Evolutionary conservation across 1,140 invertebrate genomes (phyloP), one percentile per base, ranked within the genome.

Genomic region (Halictus rubicundus): DNA sequence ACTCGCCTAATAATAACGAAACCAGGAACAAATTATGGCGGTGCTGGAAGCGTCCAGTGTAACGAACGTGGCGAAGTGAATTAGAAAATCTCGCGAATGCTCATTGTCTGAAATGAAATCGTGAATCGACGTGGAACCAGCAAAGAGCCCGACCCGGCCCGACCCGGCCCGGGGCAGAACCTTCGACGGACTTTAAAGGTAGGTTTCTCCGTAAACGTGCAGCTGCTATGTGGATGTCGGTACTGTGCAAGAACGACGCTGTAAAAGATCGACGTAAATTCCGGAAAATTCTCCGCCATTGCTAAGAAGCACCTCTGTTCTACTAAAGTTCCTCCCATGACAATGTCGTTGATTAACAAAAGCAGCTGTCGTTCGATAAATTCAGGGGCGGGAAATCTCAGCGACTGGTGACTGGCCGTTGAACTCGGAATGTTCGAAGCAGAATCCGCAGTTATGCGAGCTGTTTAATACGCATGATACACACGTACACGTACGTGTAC

Each of bases 141-240:
- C 10, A 19, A 21, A 68, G 37, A 68, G 49, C 12, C 7, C 60
- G n/a, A n/a, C 54, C 0, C 37, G 59, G 19, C 21, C 52, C 19
- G 46, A 14, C 39, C n/a, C n/a, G 59, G 19, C 21, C 64, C 19
- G 46, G 12, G 23, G 1, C n/a, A 21, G 49, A 57, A 57, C 54
- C 64, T 76, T 76, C 60, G 74, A 76, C 46, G 74, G 37, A 76
- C 21, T 68, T 68, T 68, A 14, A 42, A 27, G 49, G 49, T 5
- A 32, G 42, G 32, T n/a, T n/a, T 42, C 32, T 12, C 21, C 46
- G 10, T 19, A 6, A 12, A 52, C 37, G 19, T n/a, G 63, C 73
- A 32, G 59, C 52, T 27, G 27, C 42, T 42, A 73, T 63, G 21
- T n/a, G n/a, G 25, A 23, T 0, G 70, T 23, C 14, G 52, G 52